These are phyloP conservation scores for Philereme transversata DNA, from an alignment of 2,888 invertebrate species.

Conservation along the genomic window DNA sequence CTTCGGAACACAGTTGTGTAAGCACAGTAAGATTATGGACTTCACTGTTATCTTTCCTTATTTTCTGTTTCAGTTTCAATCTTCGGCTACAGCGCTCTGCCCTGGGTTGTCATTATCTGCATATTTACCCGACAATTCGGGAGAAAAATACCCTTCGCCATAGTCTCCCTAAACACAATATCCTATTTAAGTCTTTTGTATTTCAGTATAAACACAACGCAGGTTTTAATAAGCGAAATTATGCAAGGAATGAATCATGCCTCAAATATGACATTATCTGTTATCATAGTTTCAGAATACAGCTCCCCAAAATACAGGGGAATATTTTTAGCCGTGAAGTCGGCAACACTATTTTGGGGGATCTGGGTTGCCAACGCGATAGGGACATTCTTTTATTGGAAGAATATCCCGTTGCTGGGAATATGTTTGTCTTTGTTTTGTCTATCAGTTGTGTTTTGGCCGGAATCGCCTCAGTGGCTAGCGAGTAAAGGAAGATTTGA, in stretches of 20 bases:
- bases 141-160: slow-evolving; percentile 43
- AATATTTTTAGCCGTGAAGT: slow-evolving; percentile 45
- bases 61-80: slow-evolving; percentile 46
- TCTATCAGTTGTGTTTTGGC: slow-evolving; percentile 37
- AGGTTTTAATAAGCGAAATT: slow-evolving; percentile 46
- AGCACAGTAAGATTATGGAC: too few relatives aligned
- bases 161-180: slow-evolving; percentile 39
- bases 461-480: slow-evolving; percentile 48
- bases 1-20: too few relatives aligned
- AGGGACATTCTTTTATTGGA: slow-evolving; percentile 49
- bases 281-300: slow-evolving; percentile 46
- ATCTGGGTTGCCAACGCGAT: slow-evolving; percentile 49
- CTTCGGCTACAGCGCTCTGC: slow-evolving; percentile 45
- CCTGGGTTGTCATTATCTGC: slow-evolving; percentile 47
- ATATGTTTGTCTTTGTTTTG: slow-evolving; percentile 34
- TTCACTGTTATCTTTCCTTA: too few relatives aligned
- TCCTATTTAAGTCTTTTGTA: slow-evolving; percentile 40
- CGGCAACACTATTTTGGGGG: slow-evolving; percentile 47
- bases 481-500: slow-evolving; percentile 44
- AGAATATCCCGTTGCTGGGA: slow-evolving; percentile 42
- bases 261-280: slow-evolving; percentile 39
- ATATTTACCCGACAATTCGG: slow-evolving; percentile 41
- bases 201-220: slow-evolving; percentile 39
- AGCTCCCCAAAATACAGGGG: slow-evolving; percentile 44
- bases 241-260: slow-evolving; percentile 46